These are phyloP conservation scores for Platycnemis pennipes DNA, from an alignment of 2,888 invertebrate genomes.

Conservation along the genomic window DNA sequence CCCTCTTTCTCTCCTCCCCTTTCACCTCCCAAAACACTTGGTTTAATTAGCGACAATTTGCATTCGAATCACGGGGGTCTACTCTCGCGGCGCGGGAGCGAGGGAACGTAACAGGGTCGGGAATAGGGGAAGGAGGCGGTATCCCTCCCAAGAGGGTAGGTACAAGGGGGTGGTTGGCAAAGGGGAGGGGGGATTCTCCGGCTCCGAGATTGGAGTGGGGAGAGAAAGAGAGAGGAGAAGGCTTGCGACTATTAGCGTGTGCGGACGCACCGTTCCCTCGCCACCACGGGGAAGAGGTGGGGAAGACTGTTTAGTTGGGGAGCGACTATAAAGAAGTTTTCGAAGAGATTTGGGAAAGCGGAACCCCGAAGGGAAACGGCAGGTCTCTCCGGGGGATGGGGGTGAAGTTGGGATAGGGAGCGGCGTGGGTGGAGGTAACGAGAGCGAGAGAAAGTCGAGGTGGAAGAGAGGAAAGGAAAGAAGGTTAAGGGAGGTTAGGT, in stretches of 20 bases:
- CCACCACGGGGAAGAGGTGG: background rate
- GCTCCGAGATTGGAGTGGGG: background rate
- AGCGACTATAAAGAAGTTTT: slow-evolving; percentile 21
- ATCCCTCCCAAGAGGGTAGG: background rate
- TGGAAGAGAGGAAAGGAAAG: background rate
- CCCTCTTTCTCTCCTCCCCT: background rate
- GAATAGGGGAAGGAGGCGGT: background rate
- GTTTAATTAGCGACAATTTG: slow-evolving; percentile 71
- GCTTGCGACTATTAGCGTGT: background rate
- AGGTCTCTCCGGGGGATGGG: background rate
- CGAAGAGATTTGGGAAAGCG: slow-evolving; percentile 26
- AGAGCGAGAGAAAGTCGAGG: background rate
- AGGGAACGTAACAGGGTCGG: background rate
- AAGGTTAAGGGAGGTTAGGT: background rate
- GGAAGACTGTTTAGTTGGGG: background rate
- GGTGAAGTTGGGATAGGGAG: background rate
- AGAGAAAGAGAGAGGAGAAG: background rate
- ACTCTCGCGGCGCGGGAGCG: background rate
- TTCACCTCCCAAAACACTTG: slow-evolving; percentile 42
- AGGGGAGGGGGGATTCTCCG: background rate
- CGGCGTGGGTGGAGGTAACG: background rate
- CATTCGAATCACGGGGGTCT: slow-evolving; percentile 66
- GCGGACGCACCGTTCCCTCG: too few species aligned
- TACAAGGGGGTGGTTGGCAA: background rate
- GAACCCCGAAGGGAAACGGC: background rate